phyloP scores from a whole-genome alignment of 2,888 invertebrate genomes.

The Branchipolynoe longqiensis region DNA sequence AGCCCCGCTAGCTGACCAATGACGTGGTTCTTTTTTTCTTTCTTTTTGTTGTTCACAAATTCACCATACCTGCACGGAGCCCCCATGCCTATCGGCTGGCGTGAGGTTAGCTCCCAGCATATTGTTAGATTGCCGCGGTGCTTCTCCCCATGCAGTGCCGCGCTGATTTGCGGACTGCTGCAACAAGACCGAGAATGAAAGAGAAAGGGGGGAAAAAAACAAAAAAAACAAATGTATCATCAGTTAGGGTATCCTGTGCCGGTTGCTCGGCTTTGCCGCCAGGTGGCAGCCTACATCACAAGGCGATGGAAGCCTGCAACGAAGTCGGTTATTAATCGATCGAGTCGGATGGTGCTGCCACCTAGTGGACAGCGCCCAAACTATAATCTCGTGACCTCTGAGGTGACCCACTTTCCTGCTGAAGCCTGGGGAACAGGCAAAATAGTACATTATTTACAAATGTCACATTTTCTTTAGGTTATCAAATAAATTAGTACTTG shows the following conservation, averaged over 20 bases:
- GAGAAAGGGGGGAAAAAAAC: conserved; percentile 25
- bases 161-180: conserved; percentile 65
- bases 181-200: conserved; percentile 49
- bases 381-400: conserved; percentile 18
- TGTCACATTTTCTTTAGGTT: too few relatives aligned
- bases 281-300: conserved; percentile 10
- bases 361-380: not conserved
- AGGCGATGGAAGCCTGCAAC: not conserved
- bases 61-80: conserved; percentile 92
- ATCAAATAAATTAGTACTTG: too few relatives aligned
- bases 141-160: conserved; percentile 67
- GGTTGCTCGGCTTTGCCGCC: not conserved
- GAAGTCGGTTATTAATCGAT: too few relatives aligned
- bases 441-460: too few relatives aligned
- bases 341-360: conserved; percentile 7
- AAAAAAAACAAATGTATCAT: not conserved
- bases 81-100: conserved; percentile 94
- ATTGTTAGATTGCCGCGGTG: conserved; percentile 62
- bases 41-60: conserved; percentile 21
- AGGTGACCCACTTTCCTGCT: conserved; percentile 20
- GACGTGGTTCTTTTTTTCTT: not conserved
- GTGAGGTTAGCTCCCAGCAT: conserved; percentile 67
- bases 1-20: conserved; percentile 33
- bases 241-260: not conserved
- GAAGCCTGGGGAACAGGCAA: not conserved